phyloP scores from a whole-genome alignment of 2,797 vertebrate genomes.

The Trematomus bernacchii region DNA sequence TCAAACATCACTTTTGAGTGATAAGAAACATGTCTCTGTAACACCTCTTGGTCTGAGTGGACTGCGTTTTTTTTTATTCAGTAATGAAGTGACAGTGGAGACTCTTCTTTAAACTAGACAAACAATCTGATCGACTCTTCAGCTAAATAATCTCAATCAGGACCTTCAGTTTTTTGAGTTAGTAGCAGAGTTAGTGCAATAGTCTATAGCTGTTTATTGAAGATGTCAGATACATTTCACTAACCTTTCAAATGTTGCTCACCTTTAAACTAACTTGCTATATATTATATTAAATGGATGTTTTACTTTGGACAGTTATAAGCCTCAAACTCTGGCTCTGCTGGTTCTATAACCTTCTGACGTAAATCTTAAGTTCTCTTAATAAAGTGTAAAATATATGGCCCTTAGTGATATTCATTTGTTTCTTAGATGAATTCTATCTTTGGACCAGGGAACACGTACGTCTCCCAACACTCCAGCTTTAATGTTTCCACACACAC shows the following conservation, averaged over 20 bases:
- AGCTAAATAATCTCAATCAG: not conserved
- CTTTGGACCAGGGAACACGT: constrained; percentile 4
- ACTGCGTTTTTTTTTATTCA: too few relatives aligned
- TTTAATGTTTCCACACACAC: constrained; percentile 31
- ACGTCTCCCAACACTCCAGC: constrained; percentile 18
- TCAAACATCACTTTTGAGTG: too few relatives aligned
- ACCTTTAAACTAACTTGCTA: not conserved
- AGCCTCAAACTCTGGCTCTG: too few relatives aligned
- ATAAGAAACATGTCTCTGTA: too few relatives aligned
- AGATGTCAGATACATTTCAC: not conserved
- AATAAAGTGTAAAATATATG: too few relatives aligned
- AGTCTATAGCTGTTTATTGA: not conserved
- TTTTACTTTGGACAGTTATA: not conserved
- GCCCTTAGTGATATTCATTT: constrained; percentile 9
- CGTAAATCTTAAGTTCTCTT: too few relatives aligned
- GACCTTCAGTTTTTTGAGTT: not conserved
- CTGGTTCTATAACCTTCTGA: too few relatives aligned
- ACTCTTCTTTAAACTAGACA: not conserved
- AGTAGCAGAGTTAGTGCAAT: not conserved
- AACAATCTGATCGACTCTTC: not conserved
- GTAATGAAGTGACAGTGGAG: too few relatives aligned
- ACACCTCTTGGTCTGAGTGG: too few relatives aligned
- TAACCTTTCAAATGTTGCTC: not conserved
- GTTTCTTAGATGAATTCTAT: constrained; percentile 24
- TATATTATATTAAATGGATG: not conserved